Conservation (phyloP, 1,140 invertebrate genomes). For the Drosophila oshimai region DNA sequence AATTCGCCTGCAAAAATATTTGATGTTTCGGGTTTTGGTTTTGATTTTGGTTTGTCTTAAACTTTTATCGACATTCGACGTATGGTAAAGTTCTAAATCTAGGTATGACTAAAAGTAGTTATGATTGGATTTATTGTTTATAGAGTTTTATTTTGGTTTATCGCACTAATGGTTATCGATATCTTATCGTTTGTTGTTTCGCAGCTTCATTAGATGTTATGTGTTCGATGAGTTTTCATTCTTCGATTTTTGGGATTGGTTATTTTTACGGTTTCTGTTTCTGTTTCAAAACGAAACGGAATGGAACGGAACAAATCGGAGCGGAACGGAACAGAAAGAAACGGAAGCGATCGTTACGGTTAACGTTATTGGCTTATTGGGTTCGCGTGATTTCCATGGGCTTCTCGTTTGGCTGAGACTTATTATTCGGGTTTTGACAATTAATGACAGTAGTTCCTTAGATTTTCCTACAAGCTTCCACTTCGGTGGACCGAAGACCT, state of each 20-base stretch:
- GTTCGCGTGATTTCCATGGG: conserved; percentile 6
- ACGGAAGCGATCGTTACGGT: conserved; percentile 37
- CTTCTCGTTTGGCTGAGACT: not conserved
- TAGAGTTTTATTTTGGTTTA: conserved; percentile 46
- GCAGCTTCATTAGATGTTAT: conserved; percentile 80
- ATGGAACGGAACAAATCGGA: conserved; percentile 14
- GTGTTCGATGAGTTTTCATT: conserved; percentile 66
- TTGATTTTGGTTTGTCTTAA: conserved; percentile 24
- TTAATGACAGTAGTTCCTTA: conserved; percentile 44
- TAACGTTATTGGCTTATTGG: conserved; percentile 42
- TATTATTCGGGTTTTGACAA: conserved; percentile 47
- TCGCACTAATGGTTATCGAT: conserved; percentile 43
- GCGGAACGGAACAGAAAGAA: conserved; percentile 7
- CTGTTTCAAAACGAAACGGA: not conserved
- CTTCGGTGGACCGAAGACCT: conserved; percentile 28
- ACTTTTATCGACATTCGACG: conserved; percentile 17
- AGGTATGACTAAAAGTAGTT: conserved; percentile 35
- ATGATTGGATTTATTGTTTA: conserved; percentile 52
- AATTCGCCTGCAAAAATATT: conserved; percentile 82
- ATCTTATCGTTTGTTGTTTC: conserved; percentile 47
- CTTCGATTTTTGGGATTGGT: conserved; percentile 22
- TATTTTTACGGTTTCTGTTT: conserved; percentile 32
- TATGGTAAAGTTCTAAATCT: conserved; percentile 34
- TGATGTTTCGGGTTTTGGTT: conserved; percentile 45
- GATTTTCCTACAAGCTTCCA: conserved; percentile 35